Evolutionary conservation across 2,797 vertebrate species (phyloP), one percentile per base, ranked within the genome.

Genomic region (Sarcoramphus papa): DNA sequence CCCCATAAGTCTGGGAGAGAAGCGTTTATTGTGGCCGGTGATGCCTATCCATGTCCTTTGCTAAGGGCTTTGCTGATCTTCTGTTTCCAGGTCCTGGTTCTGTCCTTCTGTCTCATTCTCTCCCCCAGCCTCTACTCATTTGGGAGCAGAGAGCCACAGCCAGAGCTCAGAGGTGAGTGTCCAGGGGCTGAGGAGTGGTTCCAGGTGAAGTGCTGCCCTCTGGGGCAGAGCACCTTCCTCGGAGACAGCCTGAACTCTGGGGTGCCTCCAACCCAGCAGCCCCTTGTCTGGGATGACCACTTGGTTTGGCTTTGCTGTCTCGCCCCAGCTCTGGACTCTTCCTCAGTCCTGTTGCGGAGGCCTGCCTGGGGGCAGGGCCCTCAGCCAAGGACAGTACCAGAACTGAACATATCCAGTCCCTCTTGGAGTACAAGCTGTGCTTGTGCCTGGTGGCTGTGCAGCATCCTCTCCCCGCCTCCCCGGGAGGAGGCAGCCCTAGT

Each of bases 81-180:
- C n/a, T 60, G 28, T 90, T 56, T 96, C 17, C 90, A 99, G 99
- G 98, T 99, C 64, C 98, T 99, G 79, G 96, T 99, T 62, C 97
- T 99, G 31, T 99, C 99, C 35, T 99, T 99, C 97, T 99, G 99
- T 92, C 98, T 99, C 89, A 98, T 99, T 90, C 97, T 99, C 88
- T 98, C 98, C 74, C 99, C 99, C 41, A 99, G 98, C 72, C 98
- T 99, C 90, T 99, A 98, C 93, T 99, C 48, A 6, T 99, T 99
- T 50, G 97, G 98, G 24, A 93, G 89, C 74, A 97, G 95, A 60
- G 64, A 98, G 91, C 98, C 98, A 50, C 48, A 15, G 48, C 48
- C 48, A 48, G 97, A 98, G 68, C 88, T 98, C 9, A 96, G 98
- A 91, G 98, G 99, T 99, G 94, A 98, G 97, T 69, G 33, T 20